Evolutionary conservation across 2,888 invertebrate genomes (phyloP), one percentile per base, ranked within the genome.

Genomic region (Chaetogeoica ovagalla): DNA sequence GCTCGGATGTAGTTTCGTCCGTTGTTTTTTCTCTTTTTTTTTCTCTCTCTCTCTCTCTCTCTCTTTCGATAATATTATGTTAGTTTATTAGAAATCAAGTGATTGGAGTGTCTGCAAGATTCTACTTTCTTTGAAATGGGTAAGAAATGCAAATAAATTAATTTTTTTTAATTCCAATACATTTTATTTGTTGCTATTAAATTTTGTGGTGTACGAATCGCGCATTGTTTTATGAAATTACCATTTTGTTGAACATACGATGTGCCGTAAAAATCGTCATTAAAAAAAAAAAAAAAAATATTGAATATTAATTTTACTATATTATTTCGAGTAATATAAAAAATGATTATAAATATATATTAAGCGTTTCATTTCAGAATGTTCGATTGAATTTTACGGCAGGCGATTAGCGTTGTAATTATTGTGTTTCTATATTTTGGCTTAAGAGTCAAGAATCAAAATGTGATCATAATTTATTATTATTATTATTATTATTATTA

Each of bases 91-190:
- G 60, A 37, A 69, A n/a, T 63, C 23, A 19, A 70, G 39, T 60
- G 48, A 57, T 60, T 60, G 43, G 59, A 30, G 39, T 60, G 39
- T 52, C 7, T 17, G 21, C 68, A 55, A 37, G 68, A 77, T 39
- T 68, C 52, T 63, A 59, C 48, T 63, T 70, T 48, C 39, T 57
- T 63, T 39, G 19, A 77, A 62, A 79, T 70, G 79, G 79, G 70
- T 79, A 79, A 70, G 4, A 19, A 62, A 62, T 19, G 19, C 23
- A 43, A 21, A 8, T 63, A 30, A 30, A 63, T 60, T 43, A 60
- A 30, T 60, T 43, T 30, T 43, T n/a, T 23, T n/a, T 19, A n/a
- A n/a, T n/a, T n/a, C n/a, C 19, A n/a, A 37, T 37, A 11, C 19
- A 70, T 55, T n/a, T 55, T 21, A 43, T 70, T 70, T 57, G 59